Conservation (phyloP, 2,113 vertebrate genomes). For the Crotophaga sulcirostris region DNA sequence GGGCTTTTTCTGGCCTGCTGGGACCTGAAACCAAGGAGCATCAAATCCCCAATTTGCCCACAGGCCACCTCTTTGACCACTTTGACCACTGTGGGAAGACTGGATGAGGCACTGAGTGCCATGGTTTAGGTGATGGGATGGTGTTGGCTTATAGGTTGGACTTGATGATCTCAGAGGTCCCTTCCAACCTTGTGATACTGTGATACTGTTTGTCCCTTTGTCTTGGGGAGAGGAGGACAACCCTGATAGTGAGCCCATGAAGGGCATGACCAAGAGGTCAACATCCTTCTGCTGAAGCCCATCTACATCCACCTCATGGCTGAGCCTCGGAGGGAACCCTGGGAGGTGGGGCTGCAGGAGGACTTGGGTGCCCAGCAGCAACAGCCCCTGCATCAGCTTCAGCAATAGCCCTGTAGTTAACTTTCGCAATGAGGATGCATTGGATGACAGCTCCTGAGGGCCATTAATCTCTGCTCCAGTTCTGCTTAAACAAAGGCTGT, state of each 20-base stretch:
- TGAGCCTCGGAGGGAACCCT: neutral
- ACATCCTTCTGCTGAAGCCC: too few species aligned
- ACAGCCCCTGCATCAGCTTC: neutral
- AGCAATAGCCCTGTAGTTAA: rapidly evolving
- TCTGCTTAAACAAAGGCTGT: neutral
- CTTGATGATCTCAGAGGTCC: too few species aligned
- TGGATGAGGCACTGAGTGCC: too few species aligned
- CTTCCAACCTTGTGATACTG: too few species aligned
- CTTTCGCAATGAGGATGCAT: neutral
- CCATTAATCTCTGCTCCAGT: neutral
- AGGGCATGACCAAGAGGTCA: too few species aligned
- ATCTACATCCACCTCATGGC: too few species aligned
- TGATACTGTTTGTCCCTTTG: neutral
- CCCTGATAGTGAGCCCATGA: too few species aligned
- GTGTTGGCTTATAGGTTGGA: too few species aligned
- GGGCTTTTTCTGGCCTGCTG: neutral
- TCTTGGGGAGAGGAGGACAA: neutral
- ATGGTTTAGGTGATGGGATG: too few species aligned
- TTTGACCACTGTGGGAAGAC: too few species aligned
- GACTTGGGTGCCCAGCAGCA: neutral
- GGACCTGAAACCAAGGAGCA: neutral
- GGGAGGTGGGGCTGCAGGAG: neutral
- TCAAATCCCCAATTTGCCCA: neutral
- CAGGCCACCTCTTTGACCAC: neutral
- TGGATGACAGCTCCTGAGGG: neutral